phyloP scores from a whole-genome alignment of 2,888 invertebrate genomes.

The Lepidonotus clava region DNA sequence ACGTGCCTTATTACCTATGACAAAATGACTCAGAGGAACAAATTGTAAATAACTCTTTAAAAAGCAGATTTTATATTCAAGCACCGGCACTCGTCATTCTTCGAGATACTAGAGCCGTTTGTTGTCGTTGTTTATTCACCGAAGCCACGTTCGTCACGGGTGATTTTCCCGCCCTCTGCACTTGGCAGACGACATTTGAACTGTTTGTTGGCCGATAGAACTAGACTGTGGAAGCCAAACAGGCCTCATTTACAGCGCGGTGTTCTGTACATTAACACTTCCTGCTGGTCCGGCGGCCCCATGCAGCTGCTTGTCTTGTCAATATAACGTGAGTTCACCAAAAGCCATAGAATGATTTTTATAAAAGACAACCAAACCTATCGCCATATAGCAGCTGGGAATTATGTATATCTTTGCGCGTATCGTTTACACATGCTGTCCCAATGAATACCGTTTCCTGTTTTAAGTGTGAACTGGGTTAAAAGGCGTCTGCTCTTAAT shows the following conservation, averaged over 20 bases:
- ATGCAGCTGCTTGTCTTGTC: conserved; percentile 1
- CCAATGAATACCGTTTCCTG: neutral
- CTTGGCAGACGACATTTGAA: neutral
- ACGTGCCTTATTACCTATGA: no score
- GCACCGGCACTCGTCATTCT: no score
- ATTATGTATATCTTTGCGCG: neutral
- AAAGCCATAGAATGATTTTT: no score
- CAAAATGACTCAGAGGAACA: no score
- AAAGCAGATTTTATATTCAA: no score
- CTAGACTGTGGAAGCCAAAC: conserved; percentile 14
- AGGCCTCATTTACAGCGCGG: neutral
- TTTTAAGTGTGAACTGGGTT: conserved; percentile 19
- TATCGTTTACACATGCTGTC: neutral
- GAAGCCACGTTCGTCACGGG: neutral
- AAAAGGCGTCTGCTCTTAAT: neutral
- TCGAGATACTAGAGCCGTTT: no score
- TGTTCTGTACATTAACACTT: conserved; percentile 34
- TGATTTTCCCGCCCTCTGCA: neutral
- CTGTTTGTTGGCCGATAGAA: conserved; percentile 2
- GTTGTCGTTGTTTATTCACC: neutral
- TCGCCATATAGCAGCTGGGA: neutral
- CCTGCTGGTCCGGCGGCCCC: neutral
- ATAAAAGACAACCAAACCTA: no score
- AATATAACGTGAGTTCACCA: neutral
- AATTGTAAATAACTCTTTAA: no score